Percentiles rank a stretch among this genome's conserved stretches.
Conservation (phyloP, 2,888 invertebrate species). For the Cerastis leucographa region DNA sequence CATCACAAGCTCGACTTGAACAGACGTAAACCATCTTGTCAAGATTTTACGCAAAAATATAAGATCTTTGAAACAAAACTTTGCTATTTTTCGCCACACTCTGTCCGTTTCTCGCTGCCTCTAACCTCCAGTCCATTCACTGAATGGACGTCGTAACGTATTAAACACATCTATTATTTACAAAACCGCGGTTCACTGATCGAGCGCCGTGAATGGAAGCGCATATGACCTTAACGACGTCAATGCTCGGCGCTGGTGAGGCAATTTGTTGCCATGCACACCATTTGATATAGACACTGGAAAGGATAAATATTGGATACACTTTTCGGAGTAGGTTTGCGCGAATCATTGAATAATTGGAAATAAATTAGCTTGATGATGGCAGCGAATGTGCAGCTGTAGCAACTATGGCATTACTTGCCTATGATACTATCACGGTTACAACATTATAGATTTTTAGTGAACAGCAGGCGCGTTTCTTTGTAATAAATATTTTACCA, state of each 20-base stretch:
- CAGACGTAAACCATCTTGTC: neutral
- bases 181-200: slow-evolving; percentile 11
- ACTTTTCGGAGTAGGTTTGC: neutral
- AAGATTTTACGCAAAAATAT: neutral
- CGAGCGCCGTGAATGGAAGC: neutral
- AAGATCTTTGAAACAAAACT: neutral
- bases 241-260: neutral
- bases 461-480: neutral
- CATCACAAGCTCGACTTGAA: neutral
- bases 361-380: neutral
- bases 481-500: neutral
- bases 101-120: neutral
- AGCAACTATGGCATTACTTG: neutral
- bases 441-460: neutral
- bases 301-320: neutral
- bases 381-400: neutral
- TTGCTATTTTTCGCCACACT: neutral
- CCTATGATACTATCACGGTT: neutral
- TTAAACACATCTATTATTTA: neutral
- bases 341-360: neutral
- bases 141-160: slow-evolving; percentile 9
- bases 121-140: neutral
- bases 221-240: neutral
- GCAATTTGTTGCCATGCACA: neutral
- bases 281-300: neutral